Evolutionary conservation across 2,797 vertebrate genomes (phyloP).

Genomic region (Thaleichthys pacificus): DNA sequence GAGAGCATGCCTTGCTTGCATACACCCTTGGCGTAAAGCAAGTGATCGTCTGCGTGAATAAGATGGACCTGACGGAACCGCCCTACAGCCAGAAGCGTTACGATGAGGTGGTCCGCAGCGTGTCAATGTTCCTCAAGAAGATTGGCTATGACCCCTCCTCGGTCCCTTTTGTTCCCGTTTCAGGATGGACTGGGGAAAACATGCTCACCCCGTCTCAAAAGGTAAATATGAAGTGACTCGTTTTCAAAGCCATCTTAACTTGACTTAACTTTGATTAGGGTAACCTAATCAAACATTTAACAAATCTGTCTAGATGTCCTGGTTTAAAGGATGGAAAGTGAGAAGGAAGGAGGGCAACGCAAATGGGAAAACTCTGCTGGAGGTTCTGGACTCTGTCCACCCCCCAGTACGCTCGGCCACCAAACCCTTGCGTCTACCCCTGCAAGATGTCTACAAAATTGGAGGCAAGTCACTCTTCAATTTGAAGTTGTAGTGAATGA

Average conservation of each 20-base stretch:
- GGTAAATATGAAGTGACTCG: slow-evolving; percentile 47
- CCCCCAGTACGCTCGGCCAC: slow-evolving; percentile 72
- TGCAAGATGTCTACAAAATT: slow-evolving; percentile 84
- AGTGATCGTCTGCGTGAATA: slow-evolving; percentile 81
- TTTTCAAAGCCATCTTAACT: neutral
- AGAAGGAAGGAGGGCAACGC: slow-evolving; percentile 61
- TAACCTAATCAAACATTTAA: neutral
- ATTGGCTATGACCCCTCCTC: slow-evolving; percentile 74
- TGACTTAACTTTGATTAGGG: neutral
- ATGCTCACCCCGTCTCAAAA: slow-evolving; percentile 76
- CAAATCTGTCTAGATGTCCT: slow-evolving; percentile 67
- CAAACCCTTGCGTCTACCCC: slow-evolving; percentile 77
- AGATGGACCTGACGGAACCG: slow-evolving; percentile 80
- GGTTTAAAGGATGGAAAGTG: slow-evolving; percentile 81
- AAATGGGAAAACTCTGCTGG: slow-evolving; percentile 72
- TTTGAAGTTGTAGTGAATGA: too few relatives aligned
- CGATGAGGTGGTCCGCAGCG: slow-evolving; percentile 74
- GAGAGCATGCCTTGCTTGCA: slow-evolving; percentile 80
- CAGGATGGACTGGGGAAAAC: slow-evolving; percentile 82
- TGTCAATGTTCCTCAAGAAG: slow-evolving; percentile 76
- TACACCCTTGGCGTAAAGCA: slow-evolving; percentile 85
- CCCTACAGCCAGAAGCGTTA: slow-evolving; percentile 78
- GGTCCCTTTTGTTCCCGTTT: slow-evolving; percentile 78
- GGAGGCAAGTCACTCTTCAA: slow-evolving; percentile 57
- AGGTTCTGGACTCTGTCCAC: slow-evolving; percentile 75